These are phyloP conservation scores for Polymixis lichenea DNA, from an alignment of 2,888 invertebrate species.

Conservation along the genomic window DNA sequence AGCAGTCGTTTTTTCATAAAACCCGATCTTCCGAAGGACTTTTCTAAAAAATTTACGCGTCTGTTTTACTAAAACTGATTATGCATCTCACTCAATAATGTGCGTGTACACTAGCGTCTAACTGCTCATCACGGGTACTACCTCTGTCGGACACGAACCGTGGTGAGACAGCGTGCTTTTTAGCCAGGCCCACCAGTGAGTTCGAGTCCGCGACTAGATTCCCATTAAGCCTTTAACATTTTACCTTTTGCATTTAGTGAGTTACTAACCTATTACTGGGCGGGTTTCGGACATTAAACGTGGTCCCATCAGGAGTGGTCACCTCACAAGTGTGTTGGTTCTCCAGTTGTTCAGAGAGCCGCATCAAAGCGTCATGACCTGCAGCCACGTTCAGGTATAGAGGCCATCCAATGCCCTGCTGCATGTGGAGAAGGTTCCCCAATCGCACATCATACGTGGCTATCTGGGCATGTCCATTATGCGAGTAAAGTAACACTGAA, in stretches of 20 bases:
- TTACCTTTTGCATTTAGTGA: neutral
- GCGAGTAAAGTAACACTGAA: constrained; percentile 59
- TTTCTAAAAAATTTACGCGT: too few species aligned
- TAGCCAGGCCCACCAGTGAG: too few species aligned
- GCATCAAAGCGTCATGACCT: constrained; percentile 82
- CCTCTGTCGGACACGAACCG: too few species aligned
- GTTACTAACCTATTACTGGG: constrained; percentile 76
- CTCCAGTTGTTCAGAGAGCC: constrained; percentile 70
- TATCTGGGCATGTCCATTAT: constrained; percentile 58
- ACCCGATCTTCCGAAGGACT: too few species aligned
- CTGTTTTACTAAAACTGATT: too few species aligned
- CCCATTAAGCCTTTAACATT: too few species aligned
- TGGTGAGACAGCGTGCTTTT: too few species aligned
- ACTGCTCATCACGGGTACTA: too few species aligned
- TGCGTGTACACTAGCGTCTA: too few species aligned
- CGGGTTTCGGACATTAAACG: constrained; percentile 75
- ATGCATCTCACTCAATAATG: too few species aligned
- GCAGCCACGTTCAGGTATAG: constrained; percentile 73
- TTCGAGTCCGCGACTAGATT: too few species aligned
- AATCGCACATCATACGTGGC: constrained; percentile 70
- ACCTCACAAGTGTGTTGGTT: constrained; percentile 76
- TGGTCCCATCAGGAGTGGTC: constrained; percentile 76
- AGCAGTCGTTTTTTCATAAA: too few species aligned
- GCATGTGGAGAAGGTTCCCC: constrained; percentile 77
- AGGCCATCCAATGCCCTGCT: constrained; percentile 84